Percentiles rank a stretch among this genome's conserved stretches.
Evolutionary conservation across 2,797 vertebrate species (phyloP).

Genomic region (Danio albolineatus): DNA sequence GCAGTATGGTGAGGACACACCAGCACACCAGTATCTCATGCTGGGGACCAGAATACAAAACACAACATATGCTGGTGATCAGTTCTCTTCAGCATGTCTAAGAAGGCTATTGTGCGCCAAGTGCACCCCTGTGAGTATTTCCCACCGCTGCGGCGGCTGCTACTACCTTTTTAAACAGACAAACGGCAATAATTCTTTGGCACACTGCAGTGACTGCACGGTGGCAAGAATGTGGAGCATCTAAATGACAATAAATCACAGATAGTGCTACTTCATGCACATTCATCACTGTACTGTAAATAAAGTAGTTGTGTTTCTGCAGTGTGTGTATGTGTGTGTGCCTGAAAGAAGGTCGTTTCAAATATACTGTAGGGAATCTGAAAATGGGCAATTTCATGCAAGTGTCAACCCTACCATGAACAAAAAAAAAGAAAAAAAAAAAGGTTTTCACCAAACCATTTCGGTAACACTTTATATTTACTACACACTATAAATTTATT

Average conservation of each 20-base stretch:
- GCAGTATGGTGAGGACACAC: slow-evolving; percentile 21
- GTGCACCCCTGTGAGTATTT: slow-evolving; percentile 23
- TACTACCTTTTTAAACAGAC: background rate
- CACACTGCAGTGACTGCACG: background rate
- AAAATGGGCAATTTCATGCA: background rate
- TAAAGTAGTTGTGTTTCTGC: background rate
- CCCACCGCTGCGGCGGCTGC: background rate
- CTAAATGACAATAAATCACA: slow-evolving; percentile 27
- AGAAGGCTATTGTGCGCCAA: slow-evolving; percentile 22
- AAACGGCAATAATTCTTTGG: slow-evolving; percentile 1
- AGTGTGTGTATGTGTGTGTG: background rate
- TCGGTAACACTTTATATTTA: no score
- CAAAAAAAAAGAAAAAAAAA: no score
- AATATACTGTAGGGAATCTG: background rate
- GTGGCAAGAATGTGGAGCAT: background rate
- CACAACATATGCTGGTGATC: slow-evolving; percentile 14
- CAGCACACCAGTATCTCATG: background rate
- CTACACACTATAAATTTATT: no score
- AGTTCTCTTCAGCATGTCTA: slow-evolving; percentile 16
- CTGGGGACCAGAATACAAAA: slow-evolving; percentile 8
- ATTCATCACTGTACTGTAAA: slow-evolving; percentile 13
- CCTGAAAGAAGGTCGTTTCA: background rate
- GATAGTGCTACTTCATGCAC: background rate
- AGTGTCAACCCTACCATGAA: no score
- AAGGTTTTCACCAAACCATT: no score